These are phyloP conservation scores for Nysson spinosus DNA, from an alignment of 2,888 invertebrate species.

Conservation along the genomic window DNA sequence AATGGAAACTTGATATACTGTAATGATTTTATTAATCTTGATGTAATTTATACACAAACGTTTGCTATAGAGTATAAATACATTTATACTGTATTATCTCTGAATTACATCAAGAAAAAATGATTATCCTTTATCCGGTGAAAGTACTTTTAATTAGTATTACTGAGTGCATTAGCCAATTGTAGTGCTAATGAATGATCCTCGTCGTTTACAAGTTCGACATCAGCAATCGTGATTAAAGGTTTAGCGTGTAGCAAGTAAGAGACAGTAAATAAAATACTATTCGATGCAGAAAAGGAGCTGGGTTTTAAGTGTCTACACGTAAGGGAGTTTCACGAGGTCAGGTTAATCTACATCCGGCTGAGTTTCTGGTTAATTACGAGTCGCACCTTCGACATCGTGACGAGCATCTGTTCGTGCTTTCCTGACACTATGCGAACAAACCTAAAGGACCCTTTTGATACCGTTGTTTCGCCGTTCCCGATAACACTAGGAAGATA, in stretches of 20 bases:
- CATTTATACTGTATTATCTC: too few species aligned
- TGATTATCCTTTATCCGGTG: too few species aligned
- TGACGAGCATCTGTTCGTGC: constrained; percentile 48
- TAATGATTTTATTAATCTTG: too few species aligned
- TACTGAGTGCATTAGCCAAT: too few species aligned
- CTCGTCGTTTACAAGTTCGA: neutral
- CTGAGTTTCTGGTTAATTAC: constrained; percentile 55
- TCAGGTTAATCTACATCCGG: constrained; percentile 55
- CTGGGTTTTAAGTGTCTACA: neutral
- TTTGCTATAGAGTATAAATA: too few species aligned
- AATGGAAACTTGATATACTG: too few species aligned
- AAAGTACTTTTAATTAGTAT: too few species aligned
- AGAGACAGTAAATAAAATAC: neutral
- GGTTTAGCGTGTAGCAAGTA: neutral
- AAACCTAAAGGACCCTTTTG: constrained; percentile 53
- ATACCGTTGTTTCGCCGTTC: constrained; percentile 44
- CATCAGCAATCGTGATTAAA: constrained; percentile 18
- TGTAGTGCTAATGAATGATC: too few species aligned
- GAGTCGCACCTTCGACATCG: constrained; percentile 49
- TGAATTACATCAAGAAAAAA: too few species aligned
- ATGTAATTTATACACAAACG: too few species aligned
- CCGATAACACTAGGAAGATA: constrained; percentile 47
- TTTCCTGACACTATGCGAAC: constrained; percentile 41
- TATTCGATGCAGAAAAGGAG: constrained; percentile 1
- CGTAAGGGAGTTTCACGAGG: constrained; percentile 18